Evolutionary conservation across 2,888 invertebrate species (phyloP).

Genomic region (Masnerella sp.): DNA sequence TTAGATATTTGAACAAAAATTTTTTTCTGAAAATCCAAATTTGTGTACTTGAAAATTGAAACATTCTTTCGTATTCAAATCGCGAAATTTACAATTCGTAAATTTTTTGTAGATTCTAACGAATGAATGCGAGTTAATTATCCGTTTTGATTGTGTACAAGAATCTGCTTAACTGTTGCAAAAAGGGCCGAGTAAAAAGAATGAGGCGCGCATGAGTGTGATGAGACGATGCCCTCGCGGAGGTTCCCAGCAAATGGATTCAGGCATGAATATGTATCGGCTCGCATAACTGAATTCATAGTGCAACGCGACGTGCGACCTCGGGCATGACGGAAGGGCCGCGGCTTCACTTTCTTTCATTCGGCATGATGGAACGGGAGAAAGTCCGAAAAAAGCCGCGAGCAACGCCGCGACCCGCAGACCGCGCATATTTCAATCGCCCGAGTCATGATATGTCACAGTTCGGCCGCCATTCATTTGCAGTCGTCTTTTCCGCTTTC

Average conservation of each 20-base stretch:
- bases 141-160: no score
- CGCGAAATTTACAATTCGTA: no score
- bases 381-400: slow-evolving; percentile 50
- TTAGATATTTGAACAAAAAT: no score
- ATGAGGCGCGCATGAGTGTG: slow-evolving; percentile 62
- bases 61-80: no score
- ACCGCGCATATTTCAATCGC: slow-evolving; percentile 28
- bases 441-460: slow-evolving; percentile 33
- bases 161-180: no score
- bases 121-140: no score
- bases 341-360: slow-evolving; percentile 41
- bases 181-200: slow-evolving; percentile 19
- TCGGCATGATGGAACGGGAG: slow-evolving; percentile 39
- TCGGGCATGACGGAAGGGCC: slow-evolving; percentile 53
- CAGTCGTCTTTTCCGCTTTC: slow-evolving; percentile 38
- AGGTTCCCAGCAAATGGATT: slow-evolving; percentile 72
- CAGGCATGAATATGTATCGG: slow-evolving; percentile 74
- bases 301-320: slow-evolving; percentile 49
- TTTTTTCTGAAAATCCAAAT: no score
- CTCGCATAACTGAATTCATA: slow-evolving; percentile 71
- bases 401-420: slow-evolving; percentile 24
- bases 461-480: slow-evolving; percentile 29
- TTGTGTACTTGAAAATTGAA: no score
- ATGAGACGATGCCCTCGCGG: slow-evolving; percentile 67
- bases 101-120: no score